phyloP scores from a whole-genome alignment of 1,140 invertebrate genomes.

The Halyomorpha halys region DNA sequence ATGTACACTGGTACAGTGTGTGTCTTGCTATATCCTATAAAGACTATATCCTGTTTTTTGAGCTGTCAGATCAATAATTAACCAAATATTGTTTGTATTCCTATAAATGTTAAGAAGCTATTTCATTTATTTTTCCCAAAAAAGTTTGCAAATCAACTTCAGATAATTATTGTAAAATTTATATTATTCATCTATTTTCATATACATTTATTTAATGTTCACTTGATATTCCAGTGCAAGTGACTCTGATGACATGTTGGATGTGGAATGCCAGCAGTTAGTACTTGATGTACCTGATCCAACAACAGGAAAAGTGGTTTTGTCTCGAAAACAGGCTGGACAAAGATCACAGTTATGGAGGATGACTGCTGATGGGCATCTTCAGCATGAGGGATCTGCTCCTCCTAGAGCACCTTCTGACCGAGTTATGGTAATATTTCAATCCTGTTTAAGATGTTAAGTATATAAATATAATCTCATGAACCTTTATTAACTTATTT shows the following conservation, averaged over 20 bases:
- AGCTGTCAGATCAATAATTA: too few species aligned
- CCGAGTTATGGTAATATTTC: constrained; percentile 29
- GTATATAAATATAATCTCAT: too few species aligned
- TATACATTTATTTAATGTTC: background rate
- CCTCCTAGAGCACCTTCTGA: constrained; percentile 36
- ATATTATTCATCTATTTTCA: constrained; percentile 10
- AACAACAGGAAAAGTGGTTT: constrained; percentile 50
- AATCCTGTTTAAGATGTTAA: too few species aligned
- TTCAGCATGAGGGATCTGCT: constrained; percentile 81
- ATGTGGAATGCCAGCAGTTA: constrained; percentile 51
- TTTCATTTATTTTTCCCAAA: too few species aligned
- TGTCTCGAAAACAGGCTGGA: constrained; percentile 73
- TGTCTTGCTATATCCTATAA: too few species aligned
- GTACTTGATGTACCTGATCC: constrained; percentile 71
- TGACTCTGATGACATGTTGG: constrained; percentile 41
- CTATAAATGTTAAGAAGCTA: too few species aligned
- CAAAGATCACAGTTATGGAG: constrained; percentile 90
- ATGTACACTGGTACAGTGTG: too few species aligned
- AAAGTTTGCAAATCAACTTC: too few species aligned
- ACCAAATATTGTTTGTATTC: too few species aligned
- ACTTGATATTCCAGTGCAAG: constrained; percentile 19
- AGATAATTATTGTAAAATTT: constrained; percentile 15
- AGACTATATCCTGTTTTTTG: too few species aligned
- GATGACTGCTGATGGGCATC: constrained; percentile 73
- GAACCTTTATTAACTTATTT: too few species aligned